phyloP scores from a whole-genome alignment of 2,113 vertebrate genomes.

The Stomatorhinus ivindoensis region DNA sequence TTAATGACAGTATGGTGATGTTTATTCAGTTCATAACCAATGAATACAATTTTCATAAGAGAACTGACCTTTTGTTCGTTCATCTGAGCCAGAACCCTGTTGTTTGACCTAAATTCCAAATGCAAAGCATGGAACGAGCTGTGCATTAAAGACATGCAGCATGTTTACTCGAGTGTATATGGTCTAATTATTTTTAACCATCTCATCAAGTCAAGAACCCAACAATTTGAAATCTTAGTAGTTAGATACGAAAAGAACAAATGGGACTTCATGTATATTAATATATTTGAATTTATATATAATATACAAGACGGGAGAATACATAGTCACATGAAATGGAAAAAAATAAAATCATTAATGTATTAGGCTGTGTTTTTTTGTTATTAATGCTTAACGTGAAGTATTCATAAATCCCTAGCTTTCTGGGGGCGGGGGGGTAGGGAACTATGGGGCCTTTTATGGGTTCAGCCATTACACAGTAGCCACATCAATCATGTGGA shows the following conservation, averaged over 20 bases:
- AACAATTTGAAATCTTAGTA: constrained; percentile 20
- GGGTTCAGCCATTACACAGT: constrained; percentile 21
- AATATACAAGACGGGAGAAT: not conserved
- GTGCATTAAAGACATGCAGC: not conserved
- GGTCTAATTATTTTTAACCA: not conserved
- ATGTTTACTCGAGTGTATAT: not conserved
- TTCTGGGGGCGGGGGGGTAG: not conserved
- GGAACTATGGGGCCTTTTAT: not conserved
- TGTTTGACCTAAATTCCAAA: constrained; percentile 38
- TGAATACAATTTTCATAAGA: constrained; percentile 39
- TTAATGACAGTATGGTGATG: constrained; percentile 36
- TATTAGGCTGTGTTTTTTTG: not conserved
- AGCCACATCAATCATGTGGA: constrained; percentile 34
- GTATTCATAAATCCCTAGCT: not conserved
- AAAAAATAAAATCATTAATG: not conserved
- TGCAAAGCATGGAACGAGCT: constrained; percentile 7
- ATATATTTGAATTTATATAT: not conserved
- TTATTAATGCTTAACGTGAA: not conserved
- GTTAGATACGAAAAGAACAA: not conserved
- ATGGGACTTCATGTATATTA: not conserved
- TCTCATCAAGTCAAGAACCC: not conserved
- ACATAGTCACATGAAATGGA: not conserved
- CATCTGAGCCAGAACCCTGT: constrained; percentile 23
- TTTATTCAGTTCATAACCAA: constrained; percentile 40
- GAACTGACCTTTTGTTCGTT: constrained; percentile 29